Base-by-base conservation (phyloP, 2,888 invertebrate species). In the Melanophora roralis region DNA sequence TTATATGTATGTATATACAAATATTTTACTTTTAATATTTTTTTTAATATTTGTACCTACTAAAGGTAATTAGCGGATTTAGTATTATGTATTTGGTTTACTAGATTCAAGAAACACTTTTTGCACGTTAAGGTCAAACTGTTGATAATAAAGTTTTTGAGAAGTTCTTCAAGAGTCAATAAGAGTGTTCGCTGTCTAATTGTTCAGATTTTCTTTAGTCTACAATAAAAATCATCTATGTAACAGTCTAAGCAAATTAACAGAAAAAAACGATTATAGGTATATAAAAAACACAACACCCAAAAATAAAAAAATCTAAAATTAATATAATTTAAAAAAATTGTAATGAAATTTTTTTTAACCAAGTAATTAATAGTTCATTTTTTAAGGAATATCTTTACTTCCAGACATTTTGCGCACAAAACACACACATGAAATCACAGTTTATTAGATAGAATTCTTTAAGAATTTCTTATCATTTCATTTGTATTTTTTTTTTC, bases 131-230 rank as follows among this genome's bases (percentile, higher is more conserved):
- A 45, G 64, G 60, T 75, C 69, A 71, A 49, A 11, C 49, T 74
- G 59, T 11, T 16, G 43, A 36, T 38, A 53, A n/a, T 38, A 4
- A 65, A 16, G n/a, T 55, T 57, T 55, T 45, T 38, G 43, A 51
- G 67, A 76, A 73, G 80, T 80, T 80, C 80, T 79, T 82, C n/a
- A 79, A 85, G 85, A 85, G 85, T 84, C 78, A 86, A 86, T 83
- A 84, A 86, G 87, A 88, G 87, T 88, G 87, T 88, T 87, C 87
- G 87, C 87, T 88, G 79, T 65, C 67, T 73, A 72, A 72, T 45
- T 57, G 72, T 72, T 69, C 67, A 67, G 43, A 67, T 60, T 67
- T 67, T 55, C 38, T 43, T 36, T 21, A 71, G 60, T 76, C 67
- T 76, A 65, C 55, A 64, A 71, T 38, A 32, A 51, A 53, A 64